These are phyloP conservation scores for Ianthella basta DNA, from an alignment of 37 sponge, comb jelly and placozoan genomes.

Conservation along the genomic window DNA sequence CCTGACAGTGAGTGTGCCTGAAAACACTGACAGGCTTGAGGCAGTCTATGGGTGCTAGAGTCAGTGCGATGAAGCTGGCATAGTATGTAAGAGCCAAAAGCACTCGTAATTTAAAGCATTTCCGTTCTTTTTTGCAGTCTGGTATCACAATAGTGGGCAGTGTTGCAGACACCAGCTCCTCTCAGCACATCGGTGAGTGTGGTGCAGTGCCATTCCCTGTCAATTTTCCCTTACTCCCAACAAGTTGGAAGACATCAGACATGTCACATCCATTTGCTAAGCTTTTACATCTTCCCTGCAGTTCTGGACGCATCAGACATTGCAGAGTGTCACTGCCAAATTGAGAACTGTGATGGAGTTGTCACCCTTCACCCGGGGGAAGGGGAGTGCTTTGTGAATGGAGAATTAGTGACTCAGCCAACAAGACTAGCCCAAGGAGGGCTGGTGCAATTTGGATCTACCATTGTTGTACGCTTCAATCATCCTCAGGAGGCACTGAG, in stretches of 20 bases:
- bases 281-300: conserved; percentile 9
- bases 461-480: conserved; percentile 65
- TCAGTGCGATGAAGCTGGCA: too few relatives aligned
- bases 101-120: too few relatives aligned
- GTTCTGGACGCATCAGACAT: conserved; percentile 44
- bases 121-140: background rate
- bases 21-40: too few relatives aligned
- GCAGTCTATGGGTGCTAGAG: too few relatives aligned
- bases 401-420: conserved; percentile 1
- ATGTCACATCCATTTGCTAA: too few relatives aligned
- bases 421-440: conserved; percentile 45
- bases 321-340: conserved; percentile 39
- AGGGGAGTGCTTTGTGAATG: conserved; percentile 62
- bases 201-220: too few relatives aligned
- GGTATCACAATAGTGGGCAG: background rate
- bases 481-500: conserved; percentile 66
- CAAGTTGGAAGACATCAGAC: too few relatives aligned
- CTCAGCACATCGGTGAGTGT: conserved; percentile 15
- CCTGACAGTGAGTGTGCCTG: conserved; percentile 64
- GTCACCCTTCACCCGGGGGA: conserved; percentile 33
- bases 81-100: too few relatives aligned
- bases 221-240: too few relatives aligned
- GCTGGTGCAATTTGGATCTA: conserved; percentile 54
- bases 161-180: background rate
- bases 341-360: conserved; percentile 15